Evolutionary conservation across 2,888 invertebrate species (phyloP), one percentile per base, ranked within the genome.

Genomic region (Heliothis peltigera): DNA sequence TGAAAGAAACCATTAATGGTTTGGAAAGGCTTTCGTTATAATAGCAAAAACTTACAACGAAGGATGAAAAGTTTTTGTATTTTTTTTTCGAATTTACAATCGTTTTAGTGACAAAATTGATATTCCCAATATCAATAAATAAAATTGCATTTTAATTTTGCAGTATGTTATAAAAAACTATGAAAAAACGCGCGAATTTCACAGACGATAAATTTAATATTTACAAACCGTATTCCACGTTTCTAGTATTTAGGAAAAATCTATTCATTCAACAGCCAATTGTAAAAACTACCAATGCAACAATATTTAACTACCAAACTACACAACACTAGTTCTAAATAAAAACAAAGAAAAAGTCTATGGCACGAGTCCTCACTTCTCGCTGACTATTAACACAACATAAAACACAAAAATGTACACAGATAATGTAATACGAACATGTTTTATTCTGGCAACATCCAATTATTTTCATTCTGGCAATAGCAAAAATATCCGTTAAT

Each of bases 371-470:
- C 89, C 86, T 82, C 84, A 88, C 89, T 81, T 84, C 84, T 86
- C 89, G 85, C 84, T 87, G 74, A 79, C 83, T 85, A 85, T 84
- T 83, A 85, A 84, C 81, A 88, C 85, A 85, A 87, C 90, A 87
- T 86, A 83, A 82, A 83, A 77, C 57, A 80, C 75, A 81, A 79
- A 72, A 69, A 76, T 75, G 68, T 84, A 77, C 76, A 81, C 74
- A 82, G 56, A 62, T 65, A 72, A 67, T 75, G 57, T 59, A 44
- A 64, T 53, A 72, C 52, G 66, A 72, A 62, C 49, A 55, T 64
- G 47, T 49, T 35, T 17, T 15, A 17, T n/a, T 6, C 7, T 46
- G 39, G 46, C 51, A 52, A 39, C 10, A n/a, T 15, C 2, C 1
- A 5, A 10, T 28, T 43, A 18, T 25, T 18, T 62, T 62, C 17